Conservation (phyloP, 2,888 invertebrate genomes). For the Melieria picta region DNA sequence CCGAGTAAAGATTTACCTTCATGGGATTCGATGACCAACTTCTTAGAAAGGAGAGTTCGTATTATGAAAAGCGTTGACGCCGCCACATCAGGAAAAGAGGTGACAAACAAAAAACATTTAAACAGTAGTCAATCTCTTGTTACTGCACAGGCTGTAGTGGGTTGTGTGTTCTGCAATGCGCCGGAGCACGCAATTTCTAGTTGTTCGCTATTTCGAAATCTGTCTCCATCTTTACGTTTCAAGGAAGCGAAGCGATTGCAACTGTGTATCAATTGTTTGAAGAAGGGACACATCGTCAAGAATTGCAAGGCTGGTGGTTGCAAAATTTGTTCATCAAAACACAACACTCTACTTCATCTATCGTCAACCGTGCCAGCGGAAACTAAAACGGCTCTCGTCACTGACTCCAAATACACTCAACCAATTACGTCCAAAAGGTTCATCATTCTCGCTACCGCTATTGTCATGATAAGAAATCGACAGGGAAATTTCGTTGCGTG, state of each 20-base stretch:
- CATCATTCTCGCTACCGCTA: constrained; percentile 27
- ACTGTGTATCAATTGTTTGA: constrained; percentile 27
- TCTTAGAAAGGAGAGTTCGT: background rate
- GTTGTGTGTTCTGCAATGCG: background rate
- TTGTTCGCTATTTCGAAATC: constrained; percentile 21
- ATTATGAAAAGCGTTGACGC: background rate
- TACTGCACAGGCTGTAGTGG: background rate
- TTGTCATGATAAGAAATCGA: constrained; percentile 23
- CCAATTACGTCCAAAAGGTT: background rate
- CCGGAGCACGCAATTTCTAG: constrained; percentile 1
- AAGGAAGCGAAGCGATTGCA: constrained; percentile 29
- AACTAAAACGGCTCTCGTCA: constrained; percentile 10
- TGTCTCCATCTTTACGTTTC: constrained; percentile 15
- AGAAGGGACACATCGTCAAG: constrained; percentile 19
- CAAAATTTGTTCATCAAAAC: constrained; percentile 12
- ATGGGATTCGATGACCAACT: constrained; percentile 7
- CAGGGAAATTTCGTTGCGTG: constrained; percentile 19
- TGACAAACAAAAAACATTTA: background rate
- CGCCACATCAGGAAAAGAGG: background rate
- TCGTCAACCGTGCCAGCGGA: background rate
- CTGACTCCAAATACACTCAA: background rate
- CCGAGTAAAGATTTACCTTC: constrained; percentile 1
- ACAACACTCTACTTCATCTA: constrained; percentile 1
- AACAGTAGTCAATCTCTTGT: background rate
- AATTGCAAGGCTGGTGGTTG: constrained; percentile 24